These are phyloP conservation scores for Tryphoninae sp. DNA, from an alignment of 2,888 invertebrate genomes.

Conservation along the genomic window DNA sequence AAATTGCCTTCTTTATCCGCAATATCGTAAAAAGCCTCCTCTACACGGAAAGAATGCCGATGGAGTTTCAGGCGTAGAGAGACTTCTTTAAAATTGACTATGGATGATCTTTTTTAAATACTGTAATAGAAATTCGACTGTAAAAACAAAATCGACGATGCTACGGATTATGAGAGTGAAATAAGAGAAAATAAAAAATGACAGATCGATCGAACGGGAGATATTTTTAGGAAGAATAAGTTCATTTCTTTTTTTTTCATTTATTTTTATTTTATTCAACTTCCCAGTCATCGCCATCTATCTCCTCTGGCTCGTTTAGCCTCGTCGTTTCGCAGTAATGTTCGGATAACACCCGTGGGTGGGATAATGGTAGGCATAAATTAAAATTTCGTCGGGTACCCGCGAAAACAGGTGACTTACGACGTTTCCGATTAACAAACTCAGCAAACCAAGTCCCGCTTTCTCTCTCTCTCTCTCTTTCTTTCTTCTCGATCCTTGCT, in stretches of 20 bases:
- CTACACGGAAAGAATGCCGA: slow-evolving; percentile 5
- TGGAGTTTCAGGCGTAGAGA: not conserved
- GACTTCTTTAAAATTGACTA: not conserved
- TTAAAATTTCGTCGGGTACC: slow-evolving; percentile 76
- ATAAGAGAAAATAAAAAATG: too few species aligned
- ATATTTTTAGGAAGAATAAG: not conserved
- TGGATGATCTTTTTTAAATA: not conserved
- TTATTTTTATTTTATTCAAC: not conserved
- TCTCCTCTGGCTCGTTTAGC: not conserved
- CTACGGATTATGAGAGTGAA: too few species aligned
- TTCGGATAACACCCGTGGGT: slow-evolving; percentile 58
- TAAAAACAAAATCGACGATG: too few species aligned
- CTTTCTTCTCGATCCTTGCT: not conserved
- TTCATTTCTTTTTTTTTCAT: not conserved
- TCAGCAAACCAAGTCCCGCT: slow-evolving; percentile 59
- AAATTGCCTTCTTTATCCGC: slow-evolving; percentile 69
- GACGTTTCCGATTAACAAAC: slow-evolving; percentile 73
- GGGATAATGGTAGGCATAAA: slow-evolving; percentile 75
- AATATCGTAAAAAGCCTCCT: slow-evolving; percentile 61
- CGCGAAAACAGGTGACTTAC: slow-evolving; percentile 77
- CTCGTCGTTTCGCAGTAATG: not conserved
- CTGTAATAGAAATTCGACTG: not conserved
- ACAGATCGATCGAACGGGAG: not conserved
- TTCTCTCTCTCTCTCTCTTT: slow-evolving; percentile 24
- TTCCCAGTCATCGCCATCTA: not conserved